phyloP scores from a whole-genome alignment of 2,797 vertebrate genomes.

The Chloroceryle inda region DNA sequence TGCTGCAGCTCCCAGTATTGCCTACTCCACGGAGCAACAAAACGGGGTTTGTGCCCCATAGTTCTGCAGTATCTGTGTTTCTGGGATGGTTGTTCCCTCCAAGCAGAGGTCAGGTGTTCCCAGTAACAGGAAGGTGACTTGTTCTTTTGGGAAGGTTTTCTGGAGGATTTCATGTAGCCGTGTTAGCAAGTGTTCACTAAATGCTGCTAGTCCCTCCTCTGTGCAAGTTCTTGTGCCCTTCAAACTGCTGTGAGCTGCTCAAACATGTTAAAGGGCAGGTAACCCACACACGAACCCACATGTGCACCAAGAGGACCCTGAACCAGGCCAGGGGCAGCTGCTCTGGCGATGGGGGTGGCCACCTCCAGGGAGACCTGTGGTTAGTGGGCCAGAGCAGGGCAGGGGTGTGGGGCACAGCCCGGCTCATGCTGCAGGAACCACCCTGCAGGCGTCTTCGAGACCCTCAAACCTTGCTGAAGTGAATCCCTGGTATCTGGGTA shows the following conservation, averaged over 20 bases:
- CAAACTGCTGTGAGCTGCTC: neutral
- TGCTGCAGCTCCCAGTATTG: neutral
- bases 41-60: neutral
- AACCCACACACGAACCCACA: too few relatives aligned
- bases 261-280: fast-evolving
- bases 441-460: fast-evolving
- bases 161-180: neutral
- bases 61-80: neutral
- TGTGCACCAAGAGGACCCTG: fast-evolving
- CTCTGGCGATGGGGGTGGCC: neutral
- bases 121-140: neutral
- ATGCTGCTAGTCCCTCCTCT: neutral
- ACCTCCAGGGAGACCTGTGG: neutral
- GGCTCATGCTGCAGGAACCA: neutral
- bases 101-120: neutral
- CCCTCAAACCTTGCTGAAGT: neutral
- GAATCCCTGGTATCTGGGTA: neutral
- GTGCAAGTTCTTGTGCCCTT: neutral
- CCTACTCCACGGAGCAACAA: fast-evolving
- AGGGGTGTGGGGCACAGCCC: fast-evolving
- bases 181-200: neutral
- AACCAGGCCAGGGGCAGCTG: fast-evolving
- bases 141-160: neutral
- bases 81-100: neutral
- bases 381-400: fast-evolving